Conservation (phyloP, 2,113 vertebrate genomes). For the Phaethon lepturus region DNA sequence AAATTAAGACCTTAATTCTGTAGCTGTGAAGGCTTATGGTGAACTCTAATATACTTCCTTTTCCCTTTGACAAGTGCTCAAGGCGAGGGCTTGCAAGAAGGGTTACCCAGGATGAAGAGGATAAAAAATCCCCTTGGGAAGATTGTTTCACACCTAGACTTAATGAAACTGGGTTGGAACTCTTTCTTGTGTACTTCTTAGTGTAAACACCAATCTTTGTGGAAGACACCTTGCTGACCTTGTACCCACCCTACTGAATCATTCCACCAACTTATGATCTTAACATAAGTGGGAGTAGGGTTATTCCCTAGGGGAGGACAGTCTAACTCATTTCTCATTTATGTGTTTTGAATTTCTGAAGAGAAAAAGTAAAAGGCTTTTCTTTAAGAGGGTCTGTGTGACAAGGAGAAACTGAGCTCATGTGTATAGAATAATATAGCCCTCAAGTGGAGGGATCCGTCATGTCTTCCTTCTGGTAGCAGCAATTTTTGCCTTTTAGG, state of each 20-base stretch:
- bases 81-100: not conserved
- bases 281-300: not conserved
- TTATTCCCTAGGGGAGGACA: not conserved
- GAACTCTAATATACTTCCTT: not conserved
- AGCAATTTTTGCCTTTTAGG: not conserved
- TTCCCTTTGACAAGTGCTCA: not conserved
- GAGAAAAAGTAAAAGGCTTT: not conserved
- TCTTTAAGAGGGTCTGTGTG: not conserved
- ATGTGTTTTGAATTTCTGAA: not conserved
- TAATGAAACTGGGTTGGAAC: not conserved
- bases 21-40: not conserved
- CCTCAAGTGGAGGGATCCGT: not conserved
- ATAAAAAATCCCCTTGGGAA: not conserved
- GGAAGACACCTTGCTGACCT: not conserved
- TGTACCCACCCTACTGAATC: slow-evolving; percentile 10
- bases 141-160: not conserved
- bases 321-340: not conserved
- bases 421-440: not conserved
- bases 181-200: slow-evolving; percentile 7
- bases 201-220: not conserved
- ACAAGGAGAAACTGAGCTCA: not conserved
- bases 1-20: not conserved
- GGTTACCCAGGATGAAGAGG: not conserved
- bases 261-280: not conserved
- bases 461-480: not conserved